Evolutionary conservation across 2,888 invertebrate genomes (phyloP), one percentile per base, ranked within the genome.

Genomic region (Neoascia interrupta): DNA sequence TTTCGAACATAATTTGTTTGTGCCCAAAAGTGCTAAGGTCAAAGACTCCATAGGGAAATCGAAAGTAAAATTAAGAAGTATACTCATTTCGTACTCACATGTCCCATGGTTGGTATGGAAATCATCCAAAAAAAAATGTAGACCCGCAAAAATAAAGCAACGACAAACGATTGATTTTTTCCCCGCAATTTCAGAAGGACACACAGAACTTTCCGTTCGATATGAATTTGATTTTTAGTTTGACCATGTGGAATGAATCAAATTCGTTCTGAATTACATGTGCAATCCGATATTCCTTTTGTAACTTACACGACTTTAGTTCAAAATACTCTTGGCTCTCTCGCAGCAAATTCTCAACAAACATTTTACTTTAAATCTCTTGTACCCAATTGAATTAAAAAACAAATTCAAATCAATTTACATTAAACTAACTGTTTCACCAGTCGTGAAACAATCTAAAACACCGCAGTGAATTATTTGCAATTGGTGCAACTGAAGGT

Each of bases 161-260:
- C 31, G 31, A 47, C 61, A 61, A 61, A 31, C 61, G 37, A 63
- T 2, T 23, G 45, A 37, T 61, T 45, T 45, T 37, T 6, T 15
- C 15, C 36, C 16, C 41, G 5, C 39, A 26, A 37, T 47, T 41
- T 10, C 31, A 31, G 39, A 47, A 47, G 47, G 37, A 63, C 34
- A 39, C 13, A 39, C 37, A 61, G 37, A 37, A 47, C 23, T 63
- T 69, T 54, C 54, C 54, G 61, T 41, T 61, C 54, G 70, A 63
- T 72, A 47, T 72, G 70, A 72, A 54, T 72, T 63, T 63, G 70
- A 72, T 72, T 72, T 72, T 72, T 63, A 61, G 70, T 70, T 70
- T 53, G 31, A 28, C 47, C 70, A 72, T 72, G 70, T 41, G 61
- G 70, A 72, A 72, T 26, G 54, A 72, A 63, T 72, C 63, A 72